Evolutionary conservation across 2,888 invertebrate species (phyloP).

Genomic region (Palloptera scutellata): DNA sequence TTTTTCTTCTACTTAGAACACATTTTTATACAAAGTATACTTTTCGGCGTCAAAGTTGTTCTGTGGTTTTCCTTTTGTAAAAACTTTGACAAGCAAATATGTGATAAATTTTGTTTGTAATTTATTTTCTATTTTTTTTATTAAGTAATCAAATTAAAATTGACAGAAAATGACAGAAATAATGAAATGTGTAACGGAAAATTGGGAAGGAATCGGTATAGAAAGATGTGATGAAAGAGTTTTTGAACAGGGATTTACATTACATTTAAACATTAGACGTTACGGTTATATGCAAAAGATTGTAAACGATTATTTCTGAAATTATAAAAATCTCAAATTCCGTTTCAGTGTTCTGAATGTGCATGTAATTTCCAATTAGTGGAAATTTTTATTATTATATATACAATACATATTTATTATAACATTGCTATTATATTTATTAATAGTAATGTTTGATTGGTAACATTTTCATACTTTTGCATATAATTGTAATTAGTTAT

Average conservation of each 20-base stretch:
- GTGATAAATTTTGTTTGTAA: slow-evolving; percentile 26
- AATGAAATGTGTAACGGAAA: too few relatives aligned
- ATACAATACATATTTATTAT: too few relatives aligned
- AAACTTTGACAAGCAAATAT: slow-evolving; percentile 11
- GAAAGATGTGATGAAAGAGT: slow-evolving; percentile 11
- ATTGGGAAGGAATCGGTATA: not conserved
- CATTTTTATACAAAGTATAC: slow-evolving; percentile 19
- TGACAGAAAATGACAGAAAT: not conserved
- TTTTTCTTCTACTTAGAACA: slow-evolving; percentile 36
- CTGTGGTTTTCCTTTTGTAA: not conserved
- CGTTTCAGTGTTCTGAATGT: too few relatives aligned
- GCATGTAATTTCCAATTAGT: too few relatives aligned
- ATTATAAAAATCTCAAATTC: too few relatives aligned
- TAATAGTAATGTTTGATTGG: too few relatives aligned
- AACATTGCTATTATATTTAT: too few relatives aligned
- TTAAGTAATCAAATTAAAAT: not conserved
- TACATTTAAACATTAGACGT: slow-evolving; percentile 29
- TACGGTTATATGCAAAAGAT: not conserved
- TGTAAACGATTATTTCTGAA: not conserved
- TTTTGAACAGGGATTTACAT: slow-evolving; percentile 51
- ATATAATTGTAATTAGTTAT: too few relatives aligned
- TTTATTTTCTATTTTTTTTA: slow-evolving; percentile 15
- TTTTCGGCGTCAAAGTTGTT: slow-evolving; percentile 18
- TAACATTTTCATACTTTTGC: too few relatives aligned
- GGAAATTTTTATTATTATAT: too few relatives aligned